phyloP scores from a whole-genome alignment of 2,797 vertebrate species.

The Alca torda region DNA sequence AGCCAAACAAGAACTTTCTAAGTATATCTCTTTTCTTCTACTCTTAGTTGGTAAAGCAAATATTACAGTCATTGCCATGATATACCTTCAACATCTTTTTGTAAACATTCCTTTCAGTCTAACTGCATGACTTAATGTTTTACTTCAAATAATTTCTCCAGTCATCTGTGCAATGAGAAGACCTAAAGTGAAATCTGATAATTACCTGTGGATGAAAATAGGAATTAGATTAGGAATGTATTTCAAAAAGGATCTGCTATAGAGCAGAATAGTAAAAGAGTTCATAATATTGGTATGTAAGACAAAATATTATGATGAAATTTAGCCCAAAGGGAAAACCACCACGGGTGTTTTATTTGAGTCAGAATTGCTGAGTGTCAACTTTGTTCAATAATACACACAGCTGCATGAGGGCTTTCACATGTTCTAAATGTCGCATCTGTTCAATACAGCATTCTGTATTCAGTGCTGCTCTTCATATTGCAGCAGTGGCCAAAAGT shows the following conservation, averaged over 20 bases:
- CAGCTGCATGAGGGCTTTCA: conserved; percentile 27
- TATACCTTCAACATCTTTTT: neutral
- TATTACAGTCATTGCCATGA: neutral
- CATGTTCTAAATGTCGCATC: neutral
- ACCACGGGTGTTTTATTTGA: conserved; percentile 38
- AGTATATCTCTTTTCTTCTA: neutral
- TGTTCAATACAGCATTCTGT: conserved; percentile 2
- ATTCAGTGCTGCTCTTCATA: neutral
- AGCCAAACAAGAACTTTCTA: neutral
- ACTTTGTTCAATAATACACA: neutral
- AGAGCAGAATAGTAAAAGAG: neutral
- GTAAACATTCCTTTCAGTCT: neutral
- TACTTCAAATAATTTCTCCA: neutral
- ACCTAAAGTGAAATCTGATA: neutral
- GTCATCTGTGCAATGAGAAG: neutral
- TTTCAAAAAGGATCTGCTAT: neutral
- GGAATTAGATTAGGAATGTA: neutral
- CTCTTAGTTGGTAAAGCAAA: neutral
- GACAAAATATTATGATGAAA: conserved; percentile 57
- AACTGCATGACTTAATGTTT: neutral
- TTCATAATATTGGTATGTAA: conserved; percentile 45
- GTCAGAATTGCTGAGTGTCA: conserved; percentile 9
- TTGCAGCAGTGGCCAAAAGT: neutral
- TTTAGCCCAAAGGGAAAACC: conserved; percentile 40
- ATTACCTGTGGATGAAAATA: neutral